Evolutionary conservation across 2,113 vertebrate species (phyloP).

Genomic region (Trogon melanurus): DNA sequence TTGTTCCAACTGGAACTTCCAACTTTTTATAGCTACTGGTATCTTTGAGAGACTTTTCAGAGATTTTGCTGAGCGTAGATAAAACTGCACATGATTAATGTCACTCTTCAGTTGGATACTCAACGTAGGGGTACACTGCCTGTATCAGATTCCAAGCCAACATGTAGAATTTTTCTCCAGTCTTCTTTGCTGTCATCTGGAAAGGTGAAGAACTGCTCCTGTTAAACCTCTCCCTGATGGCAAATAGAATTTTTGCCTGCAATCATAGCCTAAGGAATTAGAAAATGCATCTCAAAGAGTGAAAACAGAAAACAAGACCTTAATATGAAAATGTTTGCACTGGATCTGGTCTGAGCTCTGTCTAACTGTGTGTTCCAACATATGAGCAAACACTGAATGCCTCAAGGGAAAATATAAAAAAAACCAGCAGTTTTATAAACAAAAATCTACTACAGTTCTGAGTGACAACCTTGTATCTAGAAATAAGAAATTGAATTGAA

Average conservation of each 20-base stretch:
- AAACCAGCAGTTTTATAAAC: neutral
- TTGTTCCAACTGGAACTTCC: neutral
- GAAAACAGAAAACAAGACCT: neutral
- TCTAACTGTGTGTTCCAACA: neutral
- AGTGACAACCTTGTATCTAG: neutral
- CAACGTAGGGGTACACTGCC: neutral
- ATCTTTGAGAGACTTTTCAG: neutral
- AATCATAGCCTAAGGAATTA: neutral
- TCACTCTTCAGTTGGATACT: neutral
- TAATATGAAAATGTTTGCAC: neutral
- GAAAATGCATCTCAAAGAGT: neutral
- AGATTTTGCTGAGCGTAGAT: conserved; percentile 22
- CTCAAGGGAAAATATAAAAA: neutral
- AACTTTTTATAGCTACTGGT: neutral
- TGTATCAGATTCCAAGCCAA: neutral
- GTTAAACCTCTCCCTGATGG: neutral
- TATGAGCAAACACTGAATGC: neutral
- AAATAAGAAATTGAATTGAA: neutral
- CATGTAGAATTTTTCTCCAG: neutral
- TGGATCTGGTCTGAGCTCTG: neutral
- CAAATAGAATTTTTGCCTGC: neutral
- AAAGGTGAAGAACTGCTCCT: conserved; percentile 18
- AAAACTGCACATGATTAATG: conserved; percentile 34
- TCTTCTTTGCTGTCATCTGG: neutral
- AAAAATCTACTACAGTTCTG: neutral